A percentile compares a stretch with the other conserved stretches of the same genome.
Conservation (phyloP, 2,797 vertebrate genomes). For the Catamblyrhynchus diadema region DNA sequence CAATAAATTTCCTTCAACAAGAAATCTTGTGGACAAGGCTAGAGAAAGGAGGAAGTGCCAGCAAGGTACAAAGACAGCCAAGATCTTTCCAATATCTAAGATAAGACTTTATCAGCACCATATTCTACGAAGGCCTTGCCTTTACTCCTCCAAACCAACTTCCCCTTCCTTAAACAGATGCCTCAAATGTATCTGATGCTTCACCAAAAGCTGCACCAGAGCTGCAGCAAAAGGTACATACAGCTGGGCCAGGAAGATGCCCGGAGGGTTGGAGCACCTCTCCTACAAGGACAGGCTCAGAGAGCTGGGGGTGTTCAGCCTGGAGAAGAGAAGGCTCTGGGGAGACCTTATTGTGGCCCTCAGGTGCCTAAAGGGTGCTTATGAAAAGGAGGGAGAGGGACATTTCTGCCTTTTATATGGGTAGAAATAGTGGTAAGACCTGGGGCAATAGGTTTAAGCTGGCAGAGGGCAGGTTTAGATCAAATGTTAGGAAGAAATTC, state of each 20-base stretch:
- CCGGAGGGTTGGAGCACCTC: not conserved
- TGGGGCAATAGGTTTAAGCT: not conserved
- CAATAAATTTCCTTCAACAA: not conserved
- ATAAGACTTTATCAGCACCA: not conserved
- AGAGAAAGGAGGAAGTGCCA: not conserved
- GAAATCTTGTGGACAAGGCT: not conserved
- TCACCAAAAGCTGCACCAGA: not conserved
- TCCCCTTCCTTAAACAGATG: not conserved
- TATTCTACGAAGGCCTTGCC: not conserved
- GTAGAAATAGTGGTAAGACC: not conserved
- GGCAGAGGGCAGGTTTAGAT: not conserved
- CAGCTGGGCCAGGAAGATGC: not conserved
- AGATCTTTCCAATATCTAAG: not conserved
- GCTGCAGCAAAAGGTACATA: not conserved
- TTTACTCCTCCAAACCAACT: not conserved
- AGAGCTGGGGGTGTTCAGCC: not conserved
- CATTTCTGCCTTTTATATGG: not conserved
- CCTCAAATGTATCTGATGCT: not conserved
- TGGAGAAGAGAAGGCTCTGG: not conserved
- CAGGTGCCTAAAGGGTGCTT: not conserved
- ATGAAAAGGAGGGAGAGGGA: not conserved
- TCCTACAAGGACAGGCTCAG: not conserved
- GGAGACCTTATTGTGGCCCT: fast-evolving
- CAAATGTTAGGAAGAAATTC: not conserved
- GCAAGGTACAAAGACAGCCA: not conserved